Percentiles rank a stretch among this genome's conserved stretches.
Evolutionary conservation across 1,140 invertebrate species (phyloP).

Genomic region (Archegozetes longisetosus): DNA sequence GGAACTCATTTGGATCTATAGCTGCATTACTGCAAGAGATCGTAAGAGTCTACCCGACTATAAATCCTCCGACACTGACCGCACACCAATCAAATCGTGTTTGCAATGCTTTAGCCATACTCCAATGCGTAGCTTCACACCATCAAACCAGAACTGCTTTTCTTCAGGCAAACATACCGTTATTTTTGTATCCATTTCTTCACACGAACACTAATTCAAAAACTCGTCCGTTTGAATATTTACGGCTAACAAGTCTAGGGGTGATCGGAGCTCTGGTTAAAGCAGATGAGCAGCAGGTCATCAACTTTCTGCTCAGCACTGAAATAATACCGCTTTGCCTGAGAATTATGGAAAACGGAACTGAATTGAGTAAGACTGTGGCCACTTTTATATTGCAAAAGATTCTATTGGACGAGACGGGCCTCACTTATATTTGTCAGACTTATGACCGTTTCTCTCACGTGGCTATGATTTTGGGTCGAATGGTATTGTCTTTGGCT

Average conservation of each 20-base stretch:
- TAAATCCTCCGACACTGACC: slow-evolving; percentile 88
- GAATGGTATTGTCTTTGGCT: slow-evolving; percentile 93
- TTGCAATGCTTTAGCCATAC: slow-evolving; percentile 88
- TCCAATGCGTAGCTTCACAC: slow-evolving; percentile 99
- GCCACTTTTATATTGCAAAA: slow-evolving; percentile 99
- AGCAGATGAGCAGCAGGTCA: slow-evolving; percentile 97
- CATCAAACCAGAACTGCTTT: slow-evolving; percentile 89
- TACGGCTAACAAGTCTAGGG: slow-evolving; percentile 87
- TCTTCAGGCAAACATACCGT: slow-evolving; percentile 82
- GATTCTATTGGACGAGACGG: slow-evolving; percentile 95
- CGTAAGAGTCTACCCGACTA: slow-evolving; percentile 92
- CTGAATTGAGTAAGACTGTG: slow-evolving; percentile 81
- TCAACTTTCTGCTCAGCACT: slow-evolving; percentile 91
- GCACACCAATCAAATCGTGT: slow-evolving; percentile 65
- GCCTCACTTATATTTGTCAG: slow-evolving; percentile 86
- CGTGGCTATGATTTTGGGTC: slow-evolving; percentile 89
- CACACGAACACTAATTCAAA: slow-evolving; percentile 89
- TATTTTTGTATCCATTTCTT: slow-evolving; percentile 95
- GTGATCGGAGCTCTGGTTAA: slow-evolving; percentile 98
- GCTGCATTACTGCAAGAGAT: slow-evolving; percentile 79
- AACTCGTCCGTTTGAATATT: slow-evolving; percentile 93
- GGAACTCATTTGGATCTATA: slow-evolving; percentile 97
- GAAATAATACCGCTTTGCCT: slow-evolving; percentile 96
- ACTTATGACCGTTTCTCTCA: slow-evolving; percentile 64
- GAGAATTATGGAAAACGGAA: slow-evolving; percentile 91